Conservation (phyloP, 2,113 vertebrate genomes). For the Oceanodroma tethys region DNA sequence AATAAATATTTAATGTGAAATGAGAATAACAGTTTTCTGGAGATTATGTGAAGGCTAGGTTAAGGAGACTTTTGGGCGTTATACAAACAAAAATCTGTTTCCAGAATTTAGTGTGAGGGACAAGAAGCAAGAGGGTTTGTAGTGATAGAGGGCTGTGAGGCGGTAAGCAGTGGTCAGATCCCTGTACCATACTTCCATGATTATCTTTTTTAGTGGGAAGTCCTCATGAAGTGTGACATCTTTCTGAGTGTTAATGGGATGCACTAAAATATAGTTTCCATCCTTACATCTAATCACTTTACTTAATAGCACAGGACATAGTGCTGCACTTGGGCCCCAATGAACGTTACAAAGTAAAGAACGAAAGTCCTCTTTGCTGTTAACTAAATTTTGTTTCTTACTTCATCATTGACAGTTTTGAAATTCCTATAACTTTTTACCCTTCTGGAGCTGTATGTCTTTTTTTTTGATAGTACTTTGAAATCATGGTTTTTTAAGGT, state of each 20-base stretch:
- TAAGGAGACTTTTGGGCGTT: background rate
- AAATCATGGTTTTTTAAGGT: background rate
- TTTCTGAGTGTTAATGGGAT: background rate
- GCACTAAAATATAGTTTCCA: background rate
- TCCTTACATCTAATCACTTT: background rate
- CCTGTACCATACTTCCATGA: background rate
- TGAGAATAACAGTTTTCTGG: background rate
- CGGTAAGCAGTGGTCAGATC: background rate
- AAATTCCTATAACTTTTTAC: background rate
- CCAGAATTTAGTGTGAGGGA: background rate
- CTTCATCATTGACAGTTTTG: background rate
- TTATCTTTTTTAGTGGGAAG: background rate
- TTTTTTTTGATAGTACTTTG: background rate
- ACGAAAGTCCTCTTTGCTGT: background rate
- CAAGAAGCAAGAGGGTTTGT: background rate
- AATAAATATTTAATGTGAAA: slow-evolving; percentile 1
- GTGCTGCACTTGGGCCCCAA: background rate
- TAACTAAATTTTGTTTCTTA: background rate
- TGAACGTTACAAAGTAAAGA: background rate
- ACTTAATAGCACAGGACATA: background rate
- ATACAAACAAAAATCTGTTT: background rate
- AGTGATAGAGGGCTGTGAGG: background rate
- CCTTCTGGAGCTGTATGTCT: background rate
- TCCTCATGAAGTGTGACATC: background rate
- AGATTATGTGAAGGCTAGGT: background rate